phyloP scores from a whole-genome alignment of 2,888 invertebrate genomes.

The Amphipoea oculea region DNA sequence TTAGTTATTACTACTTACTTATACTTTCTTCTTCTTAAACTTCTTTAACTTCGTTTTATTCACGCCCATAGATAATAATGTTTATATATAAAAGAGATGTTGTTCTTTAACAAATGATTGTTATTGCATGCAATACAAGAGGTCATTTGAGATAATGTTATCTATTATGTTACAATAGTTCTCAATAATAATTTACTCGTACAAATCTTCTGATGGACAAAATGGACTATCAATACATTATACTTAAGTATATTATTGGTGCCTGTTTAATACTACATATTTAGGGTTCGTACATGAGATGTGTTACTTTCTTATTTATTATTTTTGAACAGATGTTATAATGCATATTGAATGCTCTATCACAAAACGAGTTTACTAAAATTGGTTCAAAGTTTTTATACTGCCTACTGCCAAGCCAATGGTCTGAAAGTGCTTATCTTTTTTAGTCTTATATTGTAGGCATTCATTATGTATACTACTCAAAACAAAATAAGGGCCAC shows the following conservation, averaged over 20 bases:
- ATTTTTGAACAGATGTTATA: not conserved
- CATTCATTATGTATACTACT: not conserved
- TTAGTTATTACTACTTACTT: not conserved
- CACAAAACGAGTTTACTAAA: constrained; percentile 22
- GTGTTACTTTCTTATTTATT: constrained; percentile 38
- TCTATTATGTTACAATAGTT: constrained; percentile 32
- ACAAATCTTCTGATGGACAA: constrained; percentile 16
- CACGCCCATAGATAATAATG: not conserved
- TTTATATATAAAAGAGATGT: constrained; percentile 13
- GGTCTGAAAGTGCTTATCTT: constrained; percentile 8
- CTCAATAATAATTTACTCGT: constrained; percentile 12
- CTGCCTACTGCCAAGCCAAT: not conserved
- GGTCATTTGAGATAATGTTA: constrained; percentile 49
- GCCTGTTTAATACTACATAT: not conserved
- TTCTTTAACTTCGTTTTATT: not conserved
- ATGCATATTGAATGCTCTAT: constrained; percentile 26
- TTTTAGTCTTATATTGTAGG: not conserved
- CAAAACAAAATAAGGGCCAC: no score
- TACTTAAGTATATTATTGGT: not conserved
- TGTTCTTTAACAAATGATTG: constrained; percentile 34
- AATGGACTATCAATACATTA: constrained; percentile 1
- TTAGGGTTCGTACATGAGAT: not conserved
- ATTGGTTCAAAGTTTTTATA: constrained; percentile 26
- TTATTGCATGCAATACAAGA: constrained; percentile 32
- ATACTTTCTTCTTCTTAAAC: no score